Percentiles rank a stretch among this genome's conserved stretches.
Evolutionary conservation across 2,113 vertebrate species (phyloP).

Genomic region (Gopherus flavomarginatus): DNA sequence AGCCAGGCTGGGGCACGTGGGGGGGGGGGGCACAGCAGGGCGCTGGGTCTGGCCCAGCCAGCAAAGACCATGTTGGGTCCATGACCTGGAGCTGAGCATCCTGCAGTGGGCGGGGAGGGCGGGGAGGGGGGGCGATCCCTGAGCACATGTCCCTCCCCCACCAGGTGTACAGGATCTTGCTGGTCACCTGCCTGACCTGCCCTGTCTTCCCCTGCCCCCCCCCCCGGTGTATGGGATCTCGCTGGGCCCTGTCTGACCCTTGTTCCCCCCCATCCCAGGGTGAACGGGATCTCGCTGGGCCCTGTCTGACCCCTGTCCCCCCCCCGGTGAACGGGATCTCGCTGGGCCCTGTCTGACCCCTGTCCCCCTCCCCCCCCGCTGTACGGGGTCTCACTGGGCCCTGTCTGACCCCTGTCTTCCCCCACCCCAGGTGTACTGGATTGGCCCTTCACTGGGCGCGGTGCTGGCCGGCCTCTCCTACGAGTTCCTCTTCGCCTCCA

Average conservation of each 20-base stretch:
- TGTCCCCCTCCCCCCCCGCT: conserved; percentile 65
- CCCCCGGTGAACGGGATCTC: conserved; percentile 81
- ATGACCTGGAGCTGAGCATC: background rate
- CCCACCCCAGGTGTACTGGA: conserved; percentile 84
- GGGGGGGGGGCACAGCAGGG: background rate
- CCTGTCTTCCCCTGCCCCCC: background rate
- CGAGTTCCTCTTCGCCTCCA: conserved; percentile 83
- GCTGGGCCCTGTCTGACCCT: background rate
- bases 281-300: conserved; percentile 83
- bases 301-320: background rate
- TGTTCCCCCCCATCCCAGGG: conserved; percentile 51
- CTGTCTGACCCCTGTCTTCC: background rate
- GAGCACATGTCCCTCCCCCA: too few relatives aligned
- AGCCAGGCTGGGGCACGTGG: conserved; percentile 13
- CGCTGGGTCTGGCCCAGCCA: background rate
- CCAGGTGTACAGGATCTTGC: too few relatives aligned
- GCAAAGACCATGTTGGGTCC: background rate
- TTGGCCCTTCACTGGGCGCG: conserved; percentile 81
- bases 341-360: conserved; percentile 54
- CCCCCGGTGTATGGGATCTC: background rate
- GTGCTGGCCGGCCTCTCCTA: conserved; percentile 82
- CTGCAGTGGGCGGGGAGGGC: too few relatives aligned
- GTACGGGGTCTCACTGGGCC: conserved; percentile 80
- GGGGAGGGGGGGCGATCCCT: too few relatives aligned
- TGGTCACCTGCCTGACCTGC: background rate